Percentiles rank a stretch among this genome's conserved stretches.
These are phyloP conservation scores for Sardinella longiceps DNA, from an alignment of 2,797 vertebrate genomes.

Conservation along the genomic window DNA sequence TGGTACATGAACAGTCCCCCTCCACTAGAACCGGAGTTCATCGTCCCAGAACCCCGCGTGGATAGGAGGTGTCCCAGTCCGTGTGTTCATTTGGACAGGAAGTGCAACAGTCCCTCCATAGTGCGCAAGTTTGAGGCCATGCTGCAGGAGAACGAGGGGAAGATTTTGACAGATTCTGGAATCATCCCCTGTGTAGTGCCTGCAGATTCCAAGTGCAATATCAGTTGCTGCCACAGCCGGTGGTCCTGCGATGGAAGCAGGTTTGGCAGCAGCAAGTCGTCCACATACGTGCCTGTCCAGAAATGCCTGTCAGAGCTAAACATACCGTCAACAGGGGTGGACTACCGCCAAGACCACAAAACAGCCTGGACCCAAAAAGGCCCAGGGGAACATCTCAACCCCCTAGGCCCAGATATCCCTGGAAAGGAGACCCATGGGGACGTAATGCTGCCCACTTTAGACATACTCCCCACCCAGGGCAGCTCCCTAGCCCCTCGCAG, in stretches of 20 bases:
- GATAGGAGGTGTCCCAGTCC: constrained; percentile 69
- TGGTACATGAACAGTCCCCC: constrained; percentile 78
- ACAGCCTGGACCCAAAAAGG: constrained; percentile 50
- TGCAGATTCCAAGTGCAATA: constrained; percentile 69
- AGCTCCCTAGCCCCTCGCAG: constrained; percentile 65
- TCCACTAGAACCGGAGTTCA: constrained; percentile 68
- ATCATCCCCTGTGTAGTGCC: constrained; percentile 63
- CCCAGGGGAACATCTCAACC: constrained; percentile 49
- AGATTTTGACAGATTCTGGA: constrained; percentile 68
- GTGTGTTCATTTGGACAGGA: constrained; percentile 65
- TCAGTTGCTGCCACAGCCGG: constrained; percentile 78
- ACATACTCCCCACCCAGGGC: constrained; percentile 54
- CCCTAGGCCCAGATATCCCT: constrained; percentile 50
- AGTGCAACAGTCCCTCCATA: constrained; percentile 72
- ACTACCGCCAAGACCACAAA: constrained; percentile 52
- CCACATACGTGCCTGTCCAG: constrained; percentile 73
- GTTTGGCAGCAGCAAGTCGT: constrained; percentile 68
- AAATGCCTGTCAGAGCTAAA: constrained; percentile 83
- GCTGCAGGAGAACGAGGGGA: constrained; percentile 78
- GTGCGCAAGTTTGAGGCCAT: constrained; percentile 73
- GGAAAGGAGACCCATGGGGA: constrained; percentile 55
- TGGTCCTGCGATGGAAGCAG: constrained; percentile 81
- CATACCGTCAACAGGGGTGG: constrained; percentile 70
- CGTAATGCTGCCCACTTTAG: constrained; percentile 60
- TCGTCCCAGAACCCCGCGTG: constrained; percentile 69